These are phyloP conservation scores for Coptodon rendalli DNA, from an alignment of 2,113 vertebrate genomes.

Conservation along the genomic window DNA sequence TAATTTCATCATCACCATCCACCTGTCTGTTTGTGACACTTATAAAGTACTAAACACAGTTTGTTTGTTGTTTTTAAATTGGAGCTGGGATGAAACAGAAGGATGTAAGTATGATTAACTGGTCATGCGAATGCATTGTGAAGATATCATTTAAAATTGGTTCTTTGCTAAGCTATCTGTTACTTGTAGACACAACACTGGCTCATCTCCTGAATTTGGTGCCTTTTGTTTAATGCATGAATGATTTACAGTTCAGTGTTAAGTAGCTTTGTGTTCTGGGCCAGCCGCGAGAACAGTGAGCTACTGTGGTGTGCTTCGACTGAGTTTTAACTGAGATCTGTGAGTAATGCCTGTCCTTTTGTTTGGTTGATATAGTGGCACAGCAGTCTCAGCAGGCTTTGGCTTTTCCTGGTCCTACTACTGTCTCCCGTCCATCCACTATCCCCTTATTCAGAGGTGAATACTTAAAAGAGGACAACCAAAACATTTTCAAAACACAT, in stretches of 20 bases:
- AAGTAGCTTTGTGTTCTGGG: background rate
- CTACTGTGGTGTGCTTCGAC: background rate
- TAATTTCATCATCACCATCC: too few species aligned
- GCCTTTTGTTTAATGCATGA: background rate
- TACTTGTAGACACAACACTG: background rate
- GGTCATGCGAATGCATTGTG: too few species aligned
- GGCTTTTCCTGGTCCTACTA: background rate
- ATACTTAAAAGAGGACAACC: background rate
- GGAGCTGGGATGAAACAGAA: too few species aligned
- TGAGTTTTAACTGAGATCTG: background rate
- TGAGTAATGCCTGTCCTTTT: background rate
- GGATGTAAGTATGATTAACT: too few species aligned
- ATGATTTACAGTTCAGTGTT: background rate
- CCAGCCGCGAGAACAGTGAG: background rate
- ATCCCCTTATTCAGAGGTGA: background rate
- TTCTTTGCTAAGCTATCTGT: too few species aligned
- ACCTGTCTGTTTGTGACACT: too few species aligned
- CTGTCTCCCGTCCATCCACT: background rate
- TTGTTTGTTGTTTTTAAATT: too few species aligned
- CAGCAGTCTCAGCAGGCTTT: background rate
- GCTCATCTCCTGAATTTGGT: background rate
- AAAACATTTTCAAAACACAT: too few species aligned
- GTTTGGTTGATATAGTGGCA: background rate
- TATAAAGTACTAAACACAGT: too few species aligned
- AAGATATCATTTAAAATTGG: too few species aligned